phyloP scores from a whole-genome alignment of 2,888 invertebrate genomes.

The Chrysolina oricalcia region DNA sequence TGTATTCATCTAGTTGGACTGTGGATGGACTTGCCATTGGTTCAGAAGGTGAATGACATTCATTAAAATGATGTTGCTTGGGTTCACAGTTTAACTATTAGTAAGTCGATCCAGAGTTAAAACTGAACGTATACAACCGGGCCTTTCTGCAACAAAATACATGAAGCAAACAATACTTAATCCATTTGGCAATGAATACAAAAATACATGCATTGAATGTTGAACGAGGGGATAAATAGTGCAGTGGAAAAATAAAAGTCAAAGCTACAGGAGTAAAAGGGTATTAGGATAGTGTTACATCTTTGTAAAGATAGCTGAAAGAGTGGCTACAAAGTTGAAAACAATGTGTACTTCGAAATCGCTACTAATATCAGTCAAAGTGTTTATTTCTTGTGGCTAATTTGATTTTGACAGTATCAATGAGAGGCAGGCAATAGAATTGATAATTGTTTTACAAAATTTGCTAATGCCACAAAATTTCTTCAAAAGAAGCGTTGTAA shows the following conservation, averaged over 20 bases:
- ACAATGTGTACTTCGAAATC: neutral
- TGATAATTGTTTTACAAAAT: conserved; percentile 11
- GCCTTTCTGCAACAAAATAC: neutral
- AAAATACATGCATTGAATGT: neutral
- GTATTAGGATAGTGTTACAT: conserved; percentile 38
- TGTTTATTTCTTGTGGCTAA: neutral
- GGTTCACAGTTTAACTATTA: too few relatives aligned
- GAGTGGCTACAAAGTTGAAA: conserved; percentile 22
- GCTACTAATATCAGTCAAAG: too few relatives aligned
- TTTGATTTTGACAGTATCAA: neutral
- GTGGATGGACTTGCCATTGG: too few relatives aligned
- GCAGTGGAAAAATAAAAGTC: conserved; percentile 12
- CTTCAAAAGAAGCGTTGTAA: too few relatives aligned
- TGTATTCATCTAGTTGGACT: too few relatives aligned
- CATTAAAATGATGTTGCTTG: too few relatives aligned
- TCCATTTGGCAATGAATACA: neutral
- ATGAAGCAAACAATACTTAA: neutral
- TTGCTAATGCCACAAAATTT: neutral
- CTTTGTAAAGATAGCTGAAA: conserved; percentile 55
- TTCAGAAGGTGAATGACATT: too few relatives aligned
- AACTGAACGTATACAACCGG: too few relatives aligned
- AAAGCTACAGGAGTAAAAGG: conserved; percentile 35
- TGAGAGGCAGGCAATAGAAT: neutral
- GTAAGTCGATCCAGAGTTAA: too few relatives aligned
- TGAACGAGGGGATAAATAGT: neutral